These are phyloP conservation scores for Danio kyathit DNA, from an alignment of 2,797 vertebrate genomes.

Conservation along the genomic window DNA sequence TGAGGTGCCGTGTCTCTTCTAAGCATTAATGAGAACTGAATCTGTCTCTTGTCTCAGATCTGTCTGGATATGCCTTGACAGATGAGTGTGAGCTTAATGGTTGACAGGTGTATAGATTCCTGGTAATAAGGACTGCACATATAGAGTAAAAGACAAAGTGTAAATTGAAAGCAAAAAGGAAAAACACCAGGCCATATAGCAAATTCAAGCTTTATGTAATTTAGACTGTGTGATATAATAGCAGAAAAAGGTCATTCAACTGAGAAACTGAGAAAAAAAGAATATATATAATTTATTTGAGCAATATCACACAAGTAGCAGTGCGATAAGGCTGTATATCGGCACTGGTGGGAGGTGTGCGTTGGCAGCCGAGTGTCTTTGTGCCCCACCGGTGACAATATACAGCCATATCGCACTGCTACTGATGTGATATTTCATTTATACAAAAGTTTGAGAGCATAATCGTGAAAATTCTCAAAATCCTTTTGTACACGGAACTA, in stretches of 20 bases:
- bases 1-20: slow-evolving; percentile 27
- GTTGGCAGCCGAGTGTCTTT: too few species aligned
- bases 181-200: background rate
- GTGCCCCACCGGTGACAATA: too few species aligned
- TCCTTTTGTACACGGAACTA: too few species aligned
- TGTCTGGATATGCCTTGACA: slow-evolving; percentile 29
- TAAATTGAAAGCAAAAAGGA: background rate
- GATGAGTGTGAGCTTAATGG: slow-evolving; percentile 37
- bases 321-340: too few species aligned
- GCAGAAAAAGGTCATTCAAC: background rate
- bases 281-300: too few species aligned
- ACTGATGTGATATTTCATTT: too few species aligned
- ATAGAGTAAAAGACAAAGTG: background rate
- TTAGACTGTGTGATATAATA: background rate
- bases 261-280: background rate
- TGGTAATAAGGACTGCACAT: slow-evolving; percentile 12
- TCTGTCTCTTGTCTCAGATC: slow-evolving; percentile 23
- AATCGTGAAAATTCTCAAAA: too few species aligned
- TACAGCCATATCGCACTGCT: too few species aligned
- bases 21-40: slow-evolving; percentile 42
- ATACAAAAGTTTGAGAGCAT: too few species aligned
- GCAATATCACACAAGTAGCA: too few species aligned
- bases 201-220: background rate
- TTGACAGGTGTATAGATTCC: background rate
- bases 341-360: too few species aligned